Percentiles rank a stretch among this genome's conserved stretches.
Evolutionary conservation across 2,113 vertebrate species (phyloP).

Genomic region (Asarcornis scutulata): DNA sequence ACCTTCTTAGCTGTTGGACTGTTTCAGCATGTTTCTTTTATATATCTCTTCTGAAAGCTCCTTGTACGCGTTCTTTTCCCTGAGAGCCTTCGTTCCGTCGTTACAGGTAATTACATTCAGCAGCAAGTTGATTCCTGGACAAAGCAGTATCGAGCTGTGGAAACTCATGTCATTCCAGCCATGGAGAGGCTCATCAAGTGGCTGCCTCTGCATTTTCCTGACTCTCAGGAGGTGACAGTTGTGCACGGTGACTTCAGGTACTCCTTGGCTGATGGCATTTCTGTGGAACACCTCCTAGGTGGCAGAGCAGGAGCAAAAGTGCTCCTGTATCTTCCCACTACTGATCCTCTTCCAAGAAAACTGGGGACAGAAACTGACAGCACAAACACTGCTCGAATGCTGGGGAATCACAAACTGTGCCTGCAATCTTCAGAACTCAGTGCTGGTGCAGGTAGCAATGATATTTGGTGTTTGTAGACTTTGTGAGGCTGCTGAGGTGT

Average conservation of each 20-base stretch:
- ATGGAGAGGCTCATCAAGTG: constrained; percentile 85
- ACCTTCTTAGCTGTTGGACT: background rate
- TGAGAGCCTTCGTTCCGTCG: background rate
- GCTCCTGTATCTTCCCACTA: background rate
- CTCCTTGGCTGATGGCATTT: background rate
- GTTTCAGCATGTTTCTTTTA: background rate
- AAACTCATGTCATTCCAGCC: constrained; percentile 71
- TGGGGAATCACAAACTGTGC: background rate
- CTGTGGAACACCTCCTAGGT: background rate
- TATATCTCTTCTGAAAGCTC: background rate
- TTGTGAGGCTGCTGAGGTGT: background rate
- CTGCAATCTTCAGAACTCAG: background rate
- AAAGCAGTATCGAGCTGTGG: constrained; percentile 77
- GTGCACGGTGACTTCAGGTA: constrained; percentile 88
- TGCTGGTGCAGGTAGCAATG: background rate
- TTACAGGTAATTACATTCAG: constrained; percentile 76
- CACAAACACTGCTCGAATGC: background rate
- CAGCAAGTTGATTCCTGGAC: constrained; percentile 79
- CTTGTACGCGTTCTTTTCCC: background rate
- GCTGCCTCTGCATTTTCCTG: constrained; percentile 82
- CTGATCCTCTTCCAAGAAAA: background rate
- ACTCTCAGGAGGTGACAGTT: constrained; percentile 65
- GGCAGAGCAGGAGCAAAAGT: background rate
- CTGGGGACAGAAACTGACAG: background rate
- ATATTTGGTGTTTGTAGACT: background rate